Evolutionary conservation across 2,797 vertebrate species (phyloP).

Genomic region (Melanotaenia parkinsoni): DNA sequence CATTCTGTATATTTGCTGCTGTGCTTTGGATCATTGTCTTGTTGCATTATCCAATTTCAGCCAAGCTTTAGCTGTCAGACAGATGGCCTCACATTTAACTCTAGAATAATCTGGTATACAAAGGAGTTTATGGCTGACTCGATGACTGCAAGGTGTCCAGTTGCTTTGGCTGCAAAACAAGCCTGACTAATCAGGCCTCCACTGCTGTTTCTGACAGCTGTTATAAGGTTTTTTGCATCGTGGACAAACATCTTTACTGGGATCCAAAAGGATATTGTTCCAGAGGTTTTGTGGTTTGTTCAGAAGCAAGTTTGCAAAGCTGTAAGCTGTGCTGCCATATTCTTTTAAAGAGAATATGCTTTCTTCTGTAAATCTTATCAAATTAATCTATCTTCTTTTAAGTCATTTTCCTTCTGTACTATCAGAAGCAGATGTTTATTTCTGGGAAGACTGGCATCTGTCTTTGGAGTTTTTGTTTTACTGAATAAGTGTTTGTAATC

Average conservation of each 20-base stretch:
- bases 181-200: too few species aligned
- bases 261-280: background rate
- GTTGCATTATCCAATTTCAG: background rate
- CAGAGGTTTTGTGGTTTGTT: background rate
- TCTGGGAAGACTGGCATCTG: background rate
- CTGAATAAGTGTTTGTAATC: too few species aligned
- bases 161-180: too few species aligned
- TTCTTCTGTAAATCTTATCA: background rate
- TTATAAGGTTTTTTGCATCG: background rate
- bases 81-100: too few species aligned
- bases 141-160: too few species aligned
- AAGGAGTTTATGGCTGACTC: too few species aligned
- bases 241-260: background rate
- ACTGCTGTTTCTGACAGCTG: too few species aligned
- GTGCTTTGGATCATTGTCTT: background rate
- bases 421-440: background rate
- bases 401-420: background rate
- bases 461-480: too few species aligned
- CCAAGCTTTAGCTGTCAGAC: too few species aligned
- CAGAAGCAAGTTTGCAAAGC: background rate
- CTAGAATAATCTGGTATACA: too few species aligned
- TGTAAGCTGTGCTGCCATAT: background rate
- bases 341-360: background rate
- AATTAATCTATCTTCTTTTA: background rate
- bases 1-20: background rate